Conservation (phyloP, 2,797 vertebrate species). For the Gorsachius magnificus region DNA sequence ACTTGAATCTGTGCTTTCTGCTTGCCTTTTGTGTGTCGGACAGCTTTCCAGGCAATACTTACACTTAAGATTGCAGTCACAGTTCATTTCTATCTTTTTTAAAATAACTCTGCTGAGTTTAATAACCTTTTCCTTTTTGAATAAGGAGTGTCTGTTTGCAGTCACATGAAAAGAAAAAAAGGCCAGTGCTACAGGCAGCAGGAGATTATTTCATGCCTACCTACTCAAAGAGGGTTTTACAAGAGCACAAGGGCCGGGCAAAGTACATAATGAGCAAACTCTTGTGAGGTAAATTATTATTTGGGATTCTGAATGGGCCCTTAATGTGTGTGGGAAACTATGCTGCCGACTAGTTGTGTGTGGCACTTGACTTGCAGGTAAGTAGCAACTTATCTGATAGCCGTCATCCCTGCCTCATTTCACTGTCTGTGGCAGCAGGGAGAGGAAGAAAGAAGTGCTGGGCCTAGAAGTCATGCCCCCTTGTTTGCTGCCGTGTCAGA, state of each 20-base stretch:
- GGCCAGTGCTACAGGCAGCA: slow-evolving; percentile 43
- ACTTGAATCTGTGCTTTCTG: background rate
- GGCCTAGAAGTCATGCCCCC: background rate
- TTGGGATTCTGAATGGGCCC: slow-evolving; percentile 55
- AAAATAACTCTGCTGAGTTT: slow-evolving; percentile 61
- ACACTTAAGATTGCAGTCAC: slow-evolving; percentile 3
- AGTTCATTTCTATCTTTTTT: slow-evolving; percentile 37
- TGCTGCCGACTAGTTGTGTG: background rate
- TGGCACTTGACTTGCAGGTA: background rate
- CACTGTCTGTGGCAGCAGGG: background rate
- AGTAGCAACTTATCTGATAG: background rate
- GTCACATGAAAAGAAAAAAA: slow-evolving; percentile 59
- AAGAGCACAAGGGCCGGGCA: slow-evolving; percentile 34
- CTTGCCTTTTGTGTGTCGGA: background rate
- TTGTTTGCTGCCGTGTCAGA: slow-evolving; percentile 7
- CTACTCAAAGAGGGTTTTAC: slow-evolving; percentile 53
- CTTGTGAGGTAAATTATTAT: slow-evolving; percentile 69
- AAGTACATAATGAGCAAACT: slow-evolving; percentile 63
- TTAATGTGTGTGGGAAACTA: background rate
- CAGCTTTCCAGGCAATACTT: background rate
- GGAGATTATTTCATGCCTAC: slow-evolving; percentile 69
- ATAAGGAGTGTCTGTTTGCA: slow-evolving; percentile 72
- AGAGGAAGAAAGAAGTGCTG: background rate
- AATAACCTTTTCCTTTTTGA: slow-evolving; percentile 71
- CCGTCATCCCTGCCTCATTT: background rate